Conservation (phyloP, 2,888 invertebrate species). For the Tuberolachnus salignus region DNA sequence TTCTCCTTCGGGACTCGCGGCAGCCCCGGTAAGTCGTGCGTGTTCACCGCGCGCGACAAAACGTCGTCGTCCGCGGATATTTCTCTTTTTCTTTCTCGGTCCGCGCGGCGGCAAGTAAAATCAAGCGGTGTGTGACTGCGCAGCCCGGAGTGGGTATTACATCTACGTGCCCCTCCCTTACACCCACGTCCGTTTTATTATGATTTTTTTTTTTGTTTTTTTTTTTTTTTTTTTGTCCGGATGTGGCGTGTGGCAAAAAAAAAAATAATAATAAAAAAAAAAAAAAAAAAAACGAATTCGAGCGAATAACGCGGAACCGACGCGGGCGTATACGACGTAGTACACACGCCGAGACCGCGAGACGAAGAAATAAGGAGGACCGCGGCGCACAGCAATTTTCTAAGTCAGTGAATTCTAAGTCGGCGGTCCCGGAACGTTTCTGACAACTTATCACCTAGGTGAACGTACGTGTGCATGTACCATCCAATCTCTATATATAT, state of each 20-base stretch:
- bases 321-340: neutral
- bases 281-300: slow-evolving; percentile 31
- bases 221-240: neutral
- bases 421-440: slow-evolving; percentile 42
- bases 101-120: slow-evolving; percentile 7
- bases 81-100: neutral
- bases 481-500: no score
- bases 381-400: slow-evolving; percentile 46
- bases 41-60: slow-evolving; percentile 26
- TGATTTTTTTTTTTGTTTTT: slow-evolving; percentile 17
- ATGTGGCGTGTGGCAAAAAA: neutral
- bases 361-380: neutral
- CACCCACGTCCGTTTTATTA: neutral
- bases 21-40: slow-evolving; percentile 44
- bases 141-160: neutral
- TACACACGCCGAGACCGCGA: neutral
- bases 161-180: no score
- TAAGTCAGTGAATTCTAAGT: slow-evolving; percentile 53
- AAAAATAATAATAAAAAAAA: no score
- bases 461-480: neutral
- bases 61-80: slow-evolving; percentile 12
- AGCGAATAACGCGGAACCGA: slow-evolving; percentile 40
- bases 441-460: slow-evolving; percentile 51
- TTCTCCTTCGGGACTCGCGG: slow-evolving; percentile 43
- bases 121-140: slow-evolving; percentile 47